A percentile compares a stretch with the other conserved stretches of the same genome.
Evolutionary conservation across 2,888 invertebrate genomes (phyloP).

Genomic region (Panorpa germanica): DNA sequence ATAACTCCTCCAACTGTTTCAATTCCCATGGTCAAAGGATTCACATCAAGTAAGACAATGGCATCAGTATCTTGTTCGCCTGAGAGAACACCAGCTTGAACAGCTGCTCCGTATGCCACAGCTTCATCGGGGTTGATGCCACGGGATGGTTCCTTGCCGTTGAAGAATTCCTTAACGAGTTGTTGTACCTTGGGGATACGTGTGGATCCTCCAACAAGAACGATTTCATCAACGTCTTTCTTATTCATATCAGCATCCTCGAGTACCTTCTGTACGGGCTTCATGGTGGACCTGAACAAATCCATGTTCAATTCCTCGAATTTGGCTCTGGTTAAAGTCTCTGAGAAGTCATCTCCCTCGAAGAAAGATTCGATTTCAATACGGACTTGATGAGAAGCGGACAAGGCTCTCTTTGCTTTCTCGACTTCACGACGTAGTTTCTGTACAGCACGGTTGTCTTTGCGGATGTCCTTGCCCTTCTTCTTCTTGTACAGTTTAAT

Average conservation of each 20-base stretch:
- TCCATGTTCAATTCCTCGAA: slow-evolving; percentile 97
- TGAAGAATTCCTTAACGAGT: slow-evolving; percentile 85
- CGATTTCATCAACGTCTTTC: slow-evolving; percentile 96
- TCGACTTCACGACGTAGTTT: slow-evolving; percentile 94
- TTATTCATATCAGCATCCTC: slow-evolving; percentile 99
- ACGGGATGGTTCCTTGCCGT: slow-evolving; percentile 93
- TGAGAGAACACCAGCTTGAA: slow-evolving; percentile 94
- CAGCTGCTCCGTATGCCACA: slow-evolving; percentile 96
- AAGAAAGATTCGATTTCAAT: slow-evolving; percentile 98
- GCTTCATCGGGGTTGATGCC: slow-evolving; percentile 99
- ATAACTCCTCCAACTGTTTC: slow-evolving; percentile 99
- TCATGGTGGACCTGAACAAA: slow-evolving; percentile 76
- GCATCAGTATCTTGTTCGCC: slow-evolving; percentile 94
- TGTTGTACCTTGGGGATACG: slow-evolving; percentile 97
- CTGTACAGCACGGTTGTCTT: slow-evolving; percentile 87
- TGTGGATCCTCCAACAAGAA: slow-evolving; percentile 96
- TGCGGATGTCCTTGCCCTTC: slow-evolving; percentile 92
- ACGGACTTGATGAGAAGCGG: slow-evolving; percentile 85
- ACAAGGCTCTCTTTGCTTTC: slow-evolving; percentile 91
- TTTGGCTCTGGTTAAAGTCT: slow-evolving; percentile 93
- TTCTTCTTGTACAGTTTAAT: slow-evolving; percentile 97
- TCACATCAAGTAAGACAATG: slow-evolving; percentile 91
- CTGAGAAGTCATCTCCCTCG: slow-evolving; percentile 96
- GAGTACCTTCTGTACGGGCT: slow-evolving; percentile 88
- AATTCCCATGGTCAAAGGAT: slow-evolving; percentile 97